Evolutionary conservation across 2,113 vertebrate genomes (phyloP), one percentile per base, ranked within the genome.

Genomic region (Tamias sibiricus): DNA sequence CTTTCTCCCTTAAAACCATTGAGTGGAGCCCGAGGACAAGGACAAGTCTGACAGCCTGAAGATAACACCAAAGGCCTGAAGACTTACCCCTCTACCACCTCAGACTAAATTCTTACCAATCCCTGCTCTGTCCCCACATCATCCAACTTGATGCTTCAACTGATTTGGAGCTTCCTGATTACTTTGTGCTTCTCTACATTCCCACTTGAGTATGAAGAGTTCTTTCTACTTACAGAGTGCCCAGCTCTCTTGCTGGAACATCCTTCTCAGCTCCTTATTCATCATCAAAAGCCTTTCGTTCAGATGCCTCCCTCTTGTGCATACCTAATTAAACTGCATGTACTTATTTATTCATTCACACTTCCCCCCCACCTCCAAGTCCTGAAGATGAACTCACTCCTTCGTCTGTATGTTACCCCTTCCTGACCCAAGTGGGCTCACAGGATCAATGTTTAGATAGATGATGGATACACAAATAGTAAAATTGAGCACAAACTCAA

Each of bases 151-250:
- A 49, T 8, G 62, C 62, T 54, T 26, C 37, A 77, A 3, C 0
- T 4, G 1, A 14, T 8, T 40, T 10, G 26, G 74, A 32, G 12
- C 35, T 71, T 44, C 62, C 49, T n/a, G 74, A 19, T 4, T 26
- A 68, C 2, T 14, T 4, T 6, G 5, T 0, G 20, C 44, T 64
- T 49, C 32, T 13, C 14, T 8, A 13, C 0, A 6, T 0, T 32
- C 35, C 62, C 0, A 5, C 4, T 28, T 57, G 11, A 7, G 6
- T 1, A 20, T 32, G 7, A 0, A 0, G 8, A 19, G 16, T 5
- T 37, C 37, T 52, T 83, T 42, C 68, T 59, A 20, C 81, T 64
- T n/a, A 44, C 24, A 37, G 40, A 6, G 12, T 11, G 1, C 17
- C 69, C 14, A 13, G 8, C 20, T 6, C 35, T 74, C 83, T 83